phyloP scores from a whole-genome alignment of 92 coral and sea anemone genomes.

The Heteractis magnifica region DNA sequence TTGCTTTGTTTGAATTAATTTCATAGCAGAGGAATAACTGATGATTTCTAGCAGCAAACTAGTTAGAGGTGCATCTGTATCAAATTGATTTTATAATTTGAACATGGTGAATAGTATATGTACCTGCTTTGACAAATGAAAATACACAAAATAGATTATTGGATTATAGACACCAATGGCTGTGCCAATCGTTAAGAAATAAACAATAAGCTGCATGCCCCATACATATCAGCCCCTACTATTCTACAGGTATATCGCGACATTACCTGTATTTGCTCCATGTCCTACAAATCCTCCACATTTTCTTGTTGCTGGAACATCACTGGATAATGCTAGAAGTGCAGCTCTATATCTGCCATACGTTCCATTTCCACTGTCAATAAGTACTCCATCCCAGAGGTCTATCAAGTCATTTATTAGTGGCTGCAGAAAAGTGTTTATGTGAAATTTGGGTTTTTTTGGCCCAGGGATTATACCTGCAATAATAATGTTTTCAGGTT shows the following conservation, averaged over 20 bases:
- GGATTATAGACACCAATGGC: too few species aligned
- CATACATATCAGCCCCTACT: too few species aligned
- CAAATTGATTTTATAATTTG: too few species aligned
- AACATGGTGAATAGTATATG: too few species aligned
- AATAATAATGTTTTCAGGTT: conserved; percentile 19
- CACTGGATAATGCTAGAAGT: conserved; percentile 36
- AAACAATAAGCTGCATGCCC: too few species aligned
- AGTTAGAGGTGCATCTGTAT: too few species aligned
- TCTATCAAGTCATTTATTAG: conserved; percentile 26
- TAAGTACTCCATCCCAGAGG: conserved; percentile 38
- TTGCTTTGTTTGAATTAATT: too few species aligned
- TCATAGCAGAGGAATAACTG: too few species aligned
- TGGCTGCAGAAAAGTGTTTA: conserved; percentile 40
- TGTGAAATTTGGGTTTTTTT: conserved; percentile 10
- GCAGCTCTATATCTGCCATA: conserved; percentile 24
- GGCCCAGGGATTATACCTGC: conserved; percentile 29
- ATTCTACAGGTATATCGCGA: neutral
- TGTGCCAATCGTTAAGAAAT: too few species aligned
- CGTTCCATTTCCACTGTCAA: neutral
- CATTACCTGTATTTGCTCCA: conserved; percentile 30
- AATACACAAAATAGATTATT: too few species aligned
- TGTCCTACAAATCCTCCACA: conserved; percentile 47
- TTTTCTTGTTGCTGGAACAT: conserved; percentile 38
- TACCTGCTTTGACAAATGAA: too few species aligned
- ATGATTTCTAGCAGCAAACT: too few species aligned